These are phyloP conservation scores for Acanthochromis polyacanthus DNA, from an alignment of 2,113 vertebrate species.

Conservation along the genomic window DNA sequence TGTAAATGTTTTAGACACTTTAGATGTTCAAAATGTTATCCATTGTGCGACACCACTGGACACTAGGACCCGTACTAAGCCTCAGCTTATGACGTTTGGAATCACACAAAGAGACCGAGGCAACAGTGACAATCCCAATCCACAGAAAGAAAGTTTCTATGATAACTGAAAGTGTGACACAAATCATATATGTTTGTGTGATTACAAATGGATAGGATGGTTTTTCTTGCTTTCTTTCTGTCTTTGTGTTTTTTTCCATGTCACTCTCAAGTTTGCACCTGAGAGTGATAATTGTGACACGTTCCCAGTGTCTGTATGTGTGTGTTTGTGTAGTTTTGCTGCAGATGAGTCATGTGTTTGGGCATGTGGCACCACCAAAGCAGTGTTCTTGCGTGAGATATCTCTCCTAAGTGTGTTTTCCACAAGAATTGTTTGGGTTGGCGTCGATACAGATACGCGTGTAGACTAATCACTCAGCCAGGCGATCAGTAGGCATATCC, in stretches of 20 bases:
- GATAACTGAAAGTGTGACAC: neutral
- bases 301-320: constrained; percentile 61
- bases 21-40: too few species aligned
- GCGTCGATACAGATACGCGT: constrained; percentile 27
- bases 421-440: constrained; percentile 75
- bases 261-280: constrained; percentile 19
- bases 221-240: neutral
- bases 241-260: neutral
- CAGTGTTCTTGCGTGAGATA: constrained; percentile 62
- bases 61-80: too few species aligned
- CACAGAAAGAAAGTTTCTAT: neutral
- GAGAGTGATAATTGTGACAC: constrained; percentile 33
- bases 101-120: too few species aligned
- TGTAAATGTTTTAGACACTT: too few species aligned
- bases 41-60: too few species aligned
- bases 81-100: too few species aligned
- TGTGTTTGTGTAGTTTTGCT: constrained; percentile 18
- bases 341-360: constrained; percentile 43
- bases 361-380: constrained; percentile 23
- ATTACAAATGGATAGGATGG: neutral
- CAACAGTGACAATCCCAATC: too few species aligned
- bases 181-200: neutral
- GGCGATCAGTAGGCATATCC: constrained; percentile 81
- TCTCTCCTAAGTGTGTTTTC: constrained; percentile 59
- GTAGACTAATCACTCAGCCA: constrained; percentile 74